Conservation (phyloP, 2,797 vertebrate species). For the Pogoniulus pusillus region DNA sequence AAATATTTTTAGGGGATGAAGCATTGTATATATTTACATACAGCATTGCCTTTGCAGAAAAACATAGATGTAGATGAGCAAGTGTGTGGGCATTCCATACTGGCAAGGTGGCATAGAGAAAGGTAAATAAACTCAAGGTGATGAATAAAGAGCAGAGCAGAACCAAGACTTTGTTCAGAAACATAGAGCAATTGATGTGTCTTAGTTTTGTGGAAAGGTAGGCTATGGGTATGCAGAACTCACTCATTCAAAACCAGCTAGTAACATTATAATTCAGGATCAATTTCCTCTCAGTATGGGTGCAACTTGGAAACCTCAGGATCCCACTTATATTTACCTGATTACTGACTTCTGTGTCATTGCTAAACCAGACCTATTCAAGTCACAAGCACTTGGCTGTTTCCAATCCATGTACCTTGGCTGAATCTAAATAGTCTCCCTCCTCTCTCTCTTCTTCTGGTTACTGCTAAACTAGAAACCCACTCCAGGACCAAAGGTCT, state of each 20-base stretch:
- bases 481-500: conserved; percentile 11
- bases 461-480: conserved; percentile 14
- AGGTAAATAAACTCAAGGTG: conserved; percentile 7
- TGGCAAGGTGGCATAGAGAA: neutral
- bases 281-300: neutral
- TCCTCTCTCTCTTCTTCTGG: neutral
- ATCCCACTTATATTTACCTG: neutral
- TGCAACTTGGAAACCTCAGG: neutral
- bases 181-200: neutral
- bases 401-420: neutral
- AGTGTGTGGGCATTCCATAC: neutral
- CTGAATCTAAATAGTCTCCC: neutral
- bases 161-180: neutral
- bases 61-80: conserved; percentile 24
- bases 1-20: conserved; percentile 36
- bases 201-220: neutral
- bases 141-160: neutral
- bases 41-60: conserved; percentile 37
- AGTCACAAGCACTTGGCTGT: neutral
- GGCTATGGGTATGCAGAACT: neutral
- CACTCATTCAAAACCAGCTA: neutral
- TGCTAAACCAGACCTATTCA: neutral
- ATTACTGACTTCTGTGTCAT: neutral
- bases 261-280: neutral
- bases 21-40: conserved; percentile 25